These are phyloP conservation scores for Coreoperca whiteheadi DNA, from an alignment of 2,113 vertebrate genomes.

Conservation along the genomic window DNA sequence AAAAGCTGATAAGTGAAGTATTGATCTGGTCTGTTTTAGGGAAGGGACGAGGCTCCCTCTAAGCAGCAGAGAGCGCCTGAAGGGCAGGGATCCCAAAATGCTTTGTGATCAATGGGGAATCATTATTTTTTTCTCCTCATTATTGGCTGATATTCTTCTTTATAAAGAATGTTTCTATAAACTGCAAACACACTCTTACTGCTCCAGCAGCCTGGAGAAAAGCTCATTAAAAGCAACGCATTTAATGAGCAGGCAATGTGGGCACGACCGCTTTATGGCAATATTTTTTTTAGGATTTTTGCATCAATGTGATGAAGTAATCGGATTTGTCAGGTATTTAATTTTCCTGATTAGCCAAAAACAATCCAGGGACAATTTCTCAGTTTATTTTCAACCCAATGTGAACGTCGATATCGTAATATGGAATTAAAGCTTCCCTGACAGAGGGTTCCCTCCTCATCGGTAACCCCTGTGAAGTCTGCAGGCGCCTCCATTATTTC, in stretches of 20 bases:
- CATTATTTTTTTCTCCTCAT: neutral
- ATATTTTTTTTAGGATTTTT: no score
- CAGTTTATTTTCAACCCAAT: no score
- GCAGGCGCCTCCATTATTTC: no score
- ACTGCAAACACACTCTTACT: neutral
- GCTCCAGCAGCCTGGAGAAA: neutral
- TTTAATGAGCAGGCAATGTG: neutral
- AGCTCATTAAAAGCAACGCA: constrained; percentile 29
- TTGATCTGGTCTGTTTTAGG: neutral
- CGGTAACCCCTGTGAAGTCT: no score
- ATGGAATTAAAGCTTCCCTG: neutral
- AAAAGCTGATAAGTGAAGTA: neutral
- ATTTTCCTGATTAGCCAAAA: no score
- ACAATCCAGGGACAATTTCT: no score
- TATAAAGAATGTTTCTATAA: neutral
- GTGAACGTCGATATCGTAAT: no score
- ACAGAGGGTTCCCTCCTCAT: no score
- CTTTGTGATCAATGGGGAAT: neutral
- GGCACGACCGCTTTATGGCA: neutral
- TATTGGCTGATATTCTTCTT: neutral
- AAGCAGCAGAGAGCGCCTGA: neutral
- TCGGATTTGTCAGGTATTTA: neutral
- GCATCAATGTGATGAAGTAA: no score
- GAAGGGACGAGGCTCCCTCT: neutral
- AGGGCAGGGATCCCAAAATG: neutral